Conservation (phyloP, 2,113 vertebrate genomes). For the Rhegmatorhina hoffmannsi region DNA sequence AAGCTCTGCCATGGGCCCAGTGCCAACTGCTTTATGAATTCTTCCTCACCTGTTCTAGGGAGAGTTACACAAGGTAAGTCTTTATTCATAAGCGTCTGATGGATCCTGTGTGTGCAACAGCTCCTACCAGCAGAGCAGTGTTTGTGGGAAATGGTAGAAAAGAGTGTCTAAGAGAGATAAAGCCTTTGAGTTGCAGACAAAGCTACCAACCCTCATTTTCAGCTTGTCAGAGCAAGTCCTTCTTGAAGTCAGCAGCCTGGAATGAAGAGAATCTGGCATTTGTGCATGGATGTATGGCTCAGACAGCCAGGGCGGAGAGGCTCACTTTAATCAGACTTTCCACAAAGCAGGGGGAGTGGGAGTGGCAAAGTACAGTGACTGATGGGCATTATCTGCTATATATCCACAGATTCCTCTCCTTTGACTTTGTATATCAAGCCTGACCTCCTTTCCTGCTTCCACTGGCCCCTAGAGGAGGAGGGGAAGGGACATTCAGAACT, state of each 20-base stretch:
- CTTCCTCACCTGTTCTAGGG: not conserved
- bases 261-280: conserved; percentile 70
- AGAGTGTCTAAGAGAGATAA: conserved; percentile 45
- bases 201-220: conserved; percentile 50
- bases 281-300: conserved; percentile 28
- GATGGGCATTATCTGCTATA: not conserved
- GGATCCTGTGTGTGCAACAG: not conserved
- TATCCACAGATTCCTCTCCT: not conserved
- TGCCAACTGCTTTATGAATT: conserved; percentile 14
- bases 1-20: not conserved
- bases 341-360: not conserved
- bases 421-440: not conserved
- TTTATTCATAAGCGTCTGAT: conserved; percentile 7
- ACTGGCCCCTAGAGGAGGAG: not conserved
- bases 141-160: conserved; percentile 29
- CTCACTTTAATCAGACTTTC: conserved; percentile 46
- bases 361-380: not conserved
- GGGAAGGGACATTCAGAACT: not conserved
- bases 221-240: conserved; percentile 69
- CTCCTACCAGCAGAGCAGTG: conserved; percentile 37
- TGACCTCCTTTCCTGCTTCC: not conserved
- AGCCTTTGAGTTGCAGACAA: conserved; percentile 34
- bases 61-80: conserved; percentile 26
- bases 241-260: conserved; percentile 65
- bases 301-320: conserved; percentile 14